These are phyloP conservation scores for Drosophila eugracilis DNA, from an alignment of 1,140 invertebrate species.

Conservation along the genomic window DNA sequence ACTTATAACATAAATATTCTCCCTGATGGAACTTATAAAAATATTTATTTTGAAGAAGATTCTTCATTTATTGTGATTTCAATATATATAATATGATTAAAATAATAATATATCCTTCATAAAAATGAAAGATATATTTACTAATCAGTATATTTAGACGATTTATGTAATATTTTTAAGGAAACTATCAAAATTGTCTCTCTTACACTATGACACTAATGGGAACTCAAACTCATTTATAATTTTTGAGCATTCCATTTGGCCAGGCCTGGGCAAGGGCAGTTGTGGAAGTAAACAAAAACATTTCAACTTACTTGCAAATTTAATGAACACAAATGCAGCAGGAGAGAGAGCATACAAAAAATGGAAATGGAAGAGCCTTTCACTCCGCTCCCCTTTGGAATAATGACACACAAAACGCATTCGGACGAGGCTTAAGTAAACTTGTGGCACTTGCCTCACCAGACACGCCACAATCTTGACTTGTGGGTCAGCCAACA, in stretches of 20 bases:
- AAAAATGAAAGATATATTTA: too few species aligned
- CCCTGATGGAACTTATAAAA: too few species aligned
- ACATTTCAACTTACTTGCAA: constrained; percentile 72
- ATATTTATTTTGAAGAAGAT: too few species aligned
- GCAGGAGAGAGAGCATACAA: constrained; percentile 21
- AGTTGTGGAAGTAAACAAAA: constrained; percentile 64
- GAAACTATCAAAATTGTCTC: neutral
- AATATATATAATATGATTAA: too few species aligned
- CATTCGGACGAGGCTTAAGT: constrained; percentile 65
- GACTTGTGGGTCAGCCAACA: constrained; percentile 76
- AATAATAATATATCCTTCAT: too few species aligned
- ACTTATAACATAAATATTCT: too few species aligned
- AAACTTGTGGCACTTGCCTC: constrained; percentile 28
- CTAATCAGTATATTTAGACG: too few species aligned
- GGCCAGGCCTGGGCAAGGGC: constrained; percentile 5
- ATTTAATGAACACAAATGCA: constrained; percentile 78
- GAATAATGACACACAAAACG: constrained; percentile 62
- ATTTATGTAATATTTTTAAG: too few species aligned
- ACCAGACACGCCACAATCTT: constrained; percentile 53
- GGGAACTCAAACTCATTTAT: constrained; percentile 36
- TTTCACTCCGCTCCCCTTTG: constrained; percentile 17
- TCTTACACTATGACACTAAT: neutral
- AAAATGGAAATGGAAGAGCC: constrained; percentile 37
- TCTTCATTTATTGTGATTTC: too few species aligned
- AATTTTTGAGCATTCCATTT: constrained; percentile 52